Conservation (phyloP, 2,888 invertebrate genomes). For the Drosophila prostipennis region DNA sequence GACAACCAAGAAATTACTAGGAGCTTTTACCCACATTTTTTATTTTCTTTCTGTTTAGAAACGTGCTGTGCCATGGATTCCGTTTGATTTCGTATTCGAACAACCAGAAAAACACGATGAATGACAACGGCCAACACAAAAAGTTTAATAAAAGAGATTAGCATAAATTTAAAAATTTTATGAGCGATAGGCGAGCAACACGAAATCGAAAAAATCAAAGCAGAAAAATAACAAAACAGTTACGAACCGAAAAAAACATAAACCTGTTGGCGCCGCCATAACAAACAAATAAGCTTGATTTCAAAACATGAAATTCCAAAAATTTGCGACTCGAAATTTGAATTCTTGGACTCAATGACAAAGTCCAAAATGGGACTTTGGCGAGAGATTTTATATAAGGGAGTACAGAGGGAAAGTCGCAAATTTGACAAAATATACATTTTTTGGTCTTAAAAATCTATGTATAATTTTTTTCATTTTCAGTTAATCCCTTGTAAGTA, state of each 20-base stretch:
- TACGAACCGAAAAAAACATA: constrained; percentile 14
- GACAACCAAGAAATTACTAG: constrained; percentile 14
- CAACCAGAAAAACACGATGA: constrained; percentile 69
- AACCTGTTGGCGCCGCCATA: constrained; percentile 41
- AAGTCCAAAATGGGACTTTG: constrained; percentile 20
- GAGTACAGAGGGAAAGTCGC: too few species aligned
- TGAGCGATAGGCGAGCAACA: constrained; percentile 25
- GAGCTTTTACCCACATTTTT: constrained; percentile 12
- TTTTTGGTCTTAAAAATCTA: too few species aligned
- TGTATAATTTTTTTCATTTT: too few species aligned
- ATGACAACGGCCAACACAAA: constrained; percentile 41
- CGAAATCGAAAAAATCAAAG: constrained; percentile 23
- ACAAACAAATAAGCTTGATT: constrained; percentile 45
- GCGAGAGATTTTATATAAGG: constrained; percentile 21
- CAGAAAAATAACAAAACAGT: constrained; percentile 19
- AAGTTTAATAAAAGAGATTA: constrained; percentile 47
- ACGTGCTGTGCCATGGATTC: constrained; percentile 34
- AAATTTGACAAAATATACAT: too few species aligned
- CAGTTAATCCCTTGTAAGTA: neutral
- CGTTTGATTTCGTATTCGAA: constrained; percentile 29
- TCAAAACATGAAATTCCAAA: constrained; percentile 37
- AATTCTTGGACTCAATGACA: constrained; percentile 46
- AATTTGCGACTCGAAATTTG: constrained; percentile 26
- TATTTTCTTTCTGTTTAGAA: constrained; percentile 18
- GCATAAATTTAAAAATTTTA: constrained; percentile 48